These are phyloP conservation scores for Micrasema longulum DNA, from an alignment of 1,140 invertebrate genomes.

Conservation along the genomic window DNA sequence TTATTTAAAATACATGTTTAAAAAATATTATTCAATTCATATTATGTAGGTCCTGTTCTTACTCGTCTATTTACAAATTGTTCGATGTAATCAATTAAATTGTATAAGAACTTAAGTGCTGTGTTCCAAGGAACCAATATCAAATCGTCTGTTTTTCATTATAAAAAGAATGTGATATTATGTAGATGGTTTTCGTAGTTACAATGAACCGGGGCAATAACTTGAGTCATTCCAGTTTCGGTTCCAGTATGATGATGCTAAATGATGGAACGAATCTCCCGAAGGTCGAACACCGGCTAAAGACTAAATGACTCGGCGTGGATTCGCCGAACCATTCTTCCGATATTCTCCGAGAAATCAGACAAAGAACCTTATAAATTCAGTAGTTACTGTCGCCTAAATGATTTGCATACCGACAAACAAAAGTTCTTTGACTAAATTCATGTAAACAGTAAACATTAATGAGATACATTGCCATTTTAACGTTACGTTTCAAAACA, in stretches of 20 bases:
- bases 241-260: slow-evolving; percentile 20
- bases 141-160: not conserved
- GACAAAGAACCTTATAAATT: not conserved
- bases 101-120: not conserved
- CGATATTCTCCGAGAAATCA: not conserved
- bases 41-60: too few species aligned
- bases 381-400: not conserved
- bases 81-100: not conserved
- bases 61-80: not conserved
- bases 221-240: not conserved
- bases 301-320: slow-evolving; percentile 25
- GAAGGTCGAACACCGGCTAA: slow-evolving; percentile 46
- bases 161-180: not conserved
- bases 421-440: not conserved
- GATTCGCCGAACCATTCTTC: slow-evolving; percentile 16
- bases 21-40: too few species aligned
- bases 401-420: slow-evolving; percentile 15
- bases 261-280: slow-evolving; percentile 47
- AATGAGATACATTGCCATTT: slow-evolving; percentile 5
- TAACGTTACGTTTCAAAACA: too few species aligned
- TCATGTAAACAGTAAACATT: not conserved
- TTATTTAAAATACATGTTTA: too few species aligned
- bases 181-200: not conserved
- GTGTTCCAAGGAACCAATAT: not conserved
- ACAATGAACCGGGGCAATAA: not conserved